phyloP scores from a whole-genome alignment of 2,888 invertebrate species.

The Steromphala cineraria region DNA sequence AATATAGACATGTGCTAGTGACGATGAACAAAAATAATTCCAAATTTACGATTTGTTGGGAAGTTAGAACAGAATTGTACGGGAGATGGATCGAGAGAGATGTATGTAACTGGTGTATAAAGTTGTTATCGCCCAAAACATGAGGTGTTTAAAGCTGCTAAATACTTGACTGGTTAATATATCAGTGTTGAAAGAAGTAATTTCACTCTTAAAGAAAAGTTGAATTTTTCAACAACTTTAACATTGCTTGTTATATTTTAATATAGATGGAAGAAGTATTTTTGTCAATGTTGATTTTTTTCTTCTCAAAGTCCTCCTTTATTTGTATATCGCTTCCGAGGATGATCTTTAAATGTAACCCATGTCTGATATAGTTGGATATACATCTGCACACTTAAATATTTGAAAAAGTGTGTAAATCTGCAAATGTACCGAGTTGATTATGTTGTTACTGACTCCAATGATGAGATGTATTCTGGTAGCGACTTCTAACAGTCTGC shows the following conservation, averaged over 20 bases:
- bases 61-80: too few relatives aligned
- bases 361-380: neutral
- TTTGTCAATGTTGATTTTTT: conserved; percentile 13
- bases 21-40: too few relatives aligned
- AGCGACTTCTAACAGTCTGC: too few relatives aligned
- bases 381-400: neutral
- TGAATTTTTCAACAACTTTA: neutral
- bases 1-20: too few relatives aligned
- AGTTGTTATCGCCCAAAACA: neutral
- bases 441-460: neutral
- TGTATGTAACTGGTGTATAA: neutral
- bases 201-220: neutral
- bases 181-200: neutral
- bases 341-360: neutral
- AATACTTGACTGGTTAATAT: neutral
- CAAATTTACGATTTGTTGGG: too few relatives aligned
- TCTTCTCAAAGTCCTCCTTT: neutral
- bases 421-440: neutral
- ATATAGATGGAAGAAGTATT: conserved; percentile 7
- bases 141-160: neutral
- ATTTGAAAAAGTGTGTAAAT: neutral
- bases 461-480: neutral
- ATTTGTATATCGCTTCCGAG: conserved; percentile 10
- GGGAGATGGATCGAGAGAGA: too few relatives aligned
- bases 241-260: neutral